These are phyloP conservation scores for Eciton burchellii DNA, from an alignment of 1,140 invertebrate species.

Conservation along the genomic window DNA sequence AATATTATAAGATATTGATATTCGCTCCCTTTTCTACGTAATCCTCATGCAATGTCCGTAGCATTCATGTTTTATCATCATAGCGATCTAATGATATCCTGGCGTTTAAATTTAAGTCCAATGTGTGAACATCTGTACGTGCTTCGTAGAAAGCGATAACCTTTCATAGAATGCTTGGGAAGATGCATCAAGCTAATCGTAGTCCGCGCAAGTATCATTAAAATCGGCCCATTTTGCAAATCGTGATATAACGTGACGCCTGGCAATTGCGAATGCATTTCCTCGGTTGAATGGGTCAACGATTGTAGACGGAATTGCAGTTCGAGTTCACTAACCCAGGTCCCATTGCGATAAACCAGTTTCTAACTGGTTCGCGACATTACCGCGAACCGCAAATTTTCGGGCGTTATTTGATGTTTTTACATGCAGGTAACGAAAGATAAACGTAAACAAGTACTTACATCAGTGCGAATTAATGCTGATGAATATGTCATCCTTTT, in stretches of 20 bases:
- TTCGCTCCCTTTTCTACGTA: neutral
- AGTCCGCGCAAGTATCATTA: neutral
- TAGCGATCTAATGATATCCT: neutral
- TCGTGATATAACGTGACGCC: conserved; percentile 11
- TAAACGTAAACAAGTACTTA: neutral
- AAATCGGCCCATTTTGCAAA: conserved; percentile 29
- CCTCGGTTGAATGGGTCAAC: neutral
- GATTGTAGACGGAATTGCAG: neutral
- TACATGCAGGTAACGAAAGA: neutral
- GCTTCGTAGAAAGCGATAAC: conserved; percentile 13
- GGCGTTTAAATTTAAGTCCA: neutral
- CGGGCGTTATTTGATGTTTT: neutral
- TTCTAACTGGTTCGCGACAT: conserved; percentile 2
- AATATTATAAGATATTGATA: neutral
- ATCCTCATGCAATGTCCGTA: neutral
- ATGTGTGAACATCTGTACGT: neutral
- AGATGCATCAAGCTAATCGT: conserved; percentile 24
- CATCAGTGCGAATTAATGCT: neutral
- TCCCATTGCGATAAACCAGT: neutral
- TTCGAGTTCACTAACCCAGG: neutral
- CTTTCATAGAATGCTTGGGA: neutral
- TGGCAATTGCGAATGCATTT: conserved; percentile 24
- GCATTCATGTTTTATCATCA: neutral
- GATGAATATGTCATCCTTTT: too few species aligned
- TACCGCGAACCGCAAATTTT: neutral